Conservation (phyloP, 2,888 invertebrate species). For the Lithodes maja region DNA sequence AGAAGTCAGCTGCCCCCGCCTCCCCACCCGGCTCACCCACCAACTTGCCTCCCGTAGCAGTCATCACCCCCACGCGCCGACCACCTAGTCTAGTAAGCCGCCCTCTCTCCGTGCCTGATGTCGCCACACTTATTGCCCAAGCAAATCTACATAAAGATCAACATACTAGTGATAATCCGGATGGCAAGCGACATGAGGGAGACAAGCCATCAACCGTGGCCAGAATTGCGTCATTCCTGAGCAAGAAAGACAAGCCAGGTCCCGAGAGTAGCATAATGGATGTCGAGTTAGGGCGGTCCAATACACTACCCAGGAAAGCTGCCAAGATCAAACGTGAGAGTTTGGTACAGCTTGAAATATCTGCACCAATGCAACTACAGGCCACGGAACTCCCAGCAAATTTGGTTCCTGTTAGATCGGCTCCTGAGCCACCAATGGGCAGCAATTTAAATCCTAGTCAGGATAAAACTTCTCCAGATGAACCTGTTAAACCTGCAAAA, state of each 20-base stretch:
- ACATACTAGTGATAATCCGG: not conserved
- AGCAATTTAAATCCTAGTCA: conserved; percentile 54
- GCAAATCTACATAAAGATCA: conserved; percentile 18
- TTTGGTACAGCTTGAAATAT: conserved; percentile 69
- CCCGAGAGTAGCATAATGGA: conserved; percentile 36
- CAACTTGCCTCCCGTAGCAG: conserved; percentile 43
- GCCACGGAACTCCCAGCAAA: conserved; percentile 70
- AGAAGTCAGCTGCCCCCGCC: not conserved
- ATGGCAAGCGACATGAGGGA: conserved; percentile 37
- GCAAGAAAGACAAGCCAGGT: conserved; percentile 64
- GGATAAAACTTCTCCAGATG: conserved; percentile 56
- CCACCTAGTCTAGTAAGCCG: conserved; percentile 41
- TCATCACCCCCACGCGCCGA: conserved; percentile 45
- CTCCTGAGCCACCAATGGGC: conserved; percentile 60
- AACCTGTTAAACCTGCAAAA: conserved; percentile 48
- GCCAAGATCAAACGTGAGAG: conserved; percentile 70
- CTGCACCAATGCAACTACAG: conserved; percentile 70
- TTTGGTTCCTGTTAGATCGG: conserved; percentile 67
- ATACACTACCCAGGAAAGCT: conserved; percentile 69
- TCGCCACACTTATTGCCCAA: conserved; percentile 45
- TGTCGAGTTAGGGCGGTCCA: conserved; percentile 46
- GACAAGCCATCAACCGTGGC: conserved; percentile 63
- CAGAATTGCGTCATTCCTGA: conserved; percentile 67
- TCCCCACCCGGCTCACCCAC: not conserved
- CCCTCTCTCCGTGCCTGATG: conserved; percentile 68